Evolutionary conservation across 2,888 invertebrate genomes (phyloP), one percentile per base, ranked within the genome.

Genomic region (Microdon myrmicae): DNA sequence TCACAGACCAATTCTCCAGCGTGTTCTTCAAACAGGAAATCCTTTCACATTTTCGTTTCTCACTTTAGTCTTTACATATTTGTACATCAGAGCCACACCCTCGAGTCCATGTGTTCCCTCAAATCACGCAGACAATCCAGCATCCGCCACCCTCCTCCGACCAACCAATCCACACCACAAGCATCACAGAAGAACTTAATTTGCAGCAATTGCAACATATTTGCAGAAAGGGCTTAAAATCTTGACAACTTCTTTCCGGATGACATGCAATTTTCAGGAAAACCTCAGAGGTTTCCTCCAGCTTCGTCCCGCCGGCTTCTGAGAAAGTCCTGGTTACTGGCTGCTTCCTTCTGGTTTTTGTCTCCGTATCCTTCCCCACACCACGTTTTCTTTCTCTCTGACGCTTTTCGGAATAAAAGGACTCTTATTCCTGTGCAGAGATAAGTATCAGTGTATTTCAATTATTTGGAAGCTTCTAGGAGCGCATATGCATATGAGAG

Each of bases 201-300:
- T 59, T 66, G 53, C 66, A 66, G 59, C 66, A 66, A 53, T 66
- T 66, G 66, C 66, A 66, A 66, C 66, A 66, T 66, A 66, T 66
- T 66, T 59, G 66, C 66, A 74, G 74, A 74, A 73, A 73, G 72
- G 74, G 73, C 77, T 77, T 78, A 75, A 74, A 75, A 75, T 77
- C 76, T 74, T 77, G 76, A 77, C 78, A 77, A 78, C 76, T 77
- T 72, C 76, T 77, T 77, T 78, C 78, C 77, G 78, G 73, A 75
- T 76, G 77, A 77, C 76, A 77, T 72, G 77, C 73, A 77, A 76
- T 77, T 78, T 77, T 73, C 74, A 53, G 53, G 48, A 53, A 66
- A 66, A 66, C 38, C 58, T 54, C 66, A 41, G 64, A 49, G 61
- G 44, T 49, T 49, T 61, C 41, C 26, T 28, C 23, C 35, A 22